These are phyloP conservation scores for Parazoanthus atlanticus DNA, from an alignment of 92 coral and sea anemone species.

Conservation along the genomic window DNA sequence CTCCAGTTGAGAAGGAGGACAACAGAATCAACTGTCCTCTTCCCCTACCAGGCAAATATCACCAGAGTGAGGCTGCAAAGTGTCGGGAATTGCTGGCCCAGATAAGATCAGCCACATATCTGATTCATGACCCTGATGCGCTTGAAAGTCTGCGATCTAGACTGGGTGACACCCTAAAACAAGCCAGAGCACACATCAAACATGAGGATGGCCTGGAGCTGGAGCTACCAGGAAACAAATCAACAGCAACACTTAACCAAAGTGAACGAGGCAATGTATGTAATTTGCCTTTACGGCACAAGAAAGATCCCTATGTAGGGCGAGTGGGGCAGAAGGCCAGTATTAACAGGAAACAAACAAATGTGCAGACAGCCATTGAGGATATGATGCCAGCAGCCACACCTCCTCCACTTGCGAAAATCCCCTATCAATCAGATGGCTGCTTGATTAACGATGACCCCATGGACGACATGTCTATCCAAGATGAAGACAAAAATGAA, in stretches of 20 bases:
- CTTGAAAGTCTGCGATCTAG: neutral
- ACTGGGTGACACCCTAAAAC: neutral
- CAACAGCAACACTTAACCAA: neutral
- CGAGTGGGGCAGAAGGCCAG: constrained; percentile 50
- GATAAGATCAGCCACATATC: constrained; percentile 25
- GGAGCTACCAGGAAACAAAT: neutral
- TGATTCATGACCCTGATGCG: neutral
- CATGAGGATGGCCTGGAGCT: constrained; percentile 45
- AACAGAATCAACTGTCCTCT: constrained; percentile 25
- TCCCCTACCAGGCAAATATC: constrained; percentile 24
- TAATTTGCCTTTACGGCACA: neutral
- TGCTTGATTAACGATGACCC: neutral
- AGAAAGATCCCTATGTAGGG: constrained; percentile 45
- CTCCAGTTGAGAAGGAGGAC: neutral
- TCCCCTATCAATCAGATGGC: neutral
- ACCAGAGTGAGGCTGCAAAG: constrained; percentile 44
- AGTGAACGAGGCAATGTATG: neutral
- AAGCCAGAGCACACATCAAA: constrained; percentile 31
- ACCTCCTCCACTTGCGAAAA: neutral
- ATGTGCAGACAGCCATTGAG: neutral
- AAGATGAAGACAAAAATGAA: neutral
- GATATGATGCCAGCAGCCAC: neutral
- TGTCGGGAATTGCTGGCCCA: constrained; percentile 40
- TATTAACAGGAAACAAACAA: constrained; percentile 32
- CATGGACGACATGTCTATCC: neutral